Evolutionary conservation across 1,140 invertebrate genomes (phyloP).

Genomic region (Drosophila tristis): DNA sequence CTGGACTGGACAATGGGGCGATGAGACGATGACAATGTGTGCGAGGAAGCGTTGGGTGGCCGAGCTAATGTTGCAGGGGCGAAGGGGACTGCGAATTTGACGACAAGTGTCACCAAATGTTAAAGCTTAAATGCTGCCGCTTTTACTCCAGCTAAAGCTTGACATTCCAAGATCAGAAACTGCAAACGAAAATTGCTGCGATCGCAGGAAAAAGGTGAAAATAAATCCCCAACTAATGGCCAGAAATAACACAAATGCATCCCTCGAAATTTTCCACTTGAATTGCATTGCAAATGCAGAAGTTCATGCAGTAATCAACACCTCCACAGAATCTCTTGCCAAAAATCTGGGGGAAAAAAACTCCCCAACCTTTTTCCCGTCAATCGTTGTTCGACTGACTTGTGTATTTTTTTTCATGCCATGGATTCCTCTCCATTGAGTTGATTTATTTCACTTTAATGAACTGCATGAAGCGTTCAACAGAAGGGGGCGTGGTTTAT

Average conservation of each 20-base stretch:
- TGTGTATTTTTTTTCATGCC: slow-evolving; percentile 9
- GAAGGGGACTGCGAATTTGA: no score
- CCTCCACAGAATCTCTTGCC: slow-evolving; percentile 22
- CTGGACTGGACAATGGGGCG: no score
- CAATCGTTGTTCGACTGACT: slow-evolving; percentile 26
- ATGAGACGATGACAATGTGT: no score
- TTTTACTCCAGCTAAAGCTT: slow-evolving; percentile 2
- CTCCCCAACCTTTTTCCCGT: slow-evolving; percentile 31
- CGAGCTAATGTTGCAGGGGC: no score
- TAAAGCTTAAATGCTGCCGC: neutral
- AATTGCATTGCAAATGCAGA: slow-evolving; percentile 1
- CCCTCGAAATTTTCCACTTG: slow-evolving; percentile 32
- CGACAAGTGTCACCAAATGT: no score
- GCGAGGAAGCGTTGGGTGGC: no score
- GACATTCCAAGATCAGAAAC: neutral
- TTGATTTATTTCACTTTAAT: slow-evolving; percentile 61
- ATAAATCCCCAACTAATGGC: neutral
- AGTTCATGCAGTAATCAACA: slow-evolving; percentile 40
- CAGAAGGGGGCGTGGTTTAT: slow-evolving; percentile 17
- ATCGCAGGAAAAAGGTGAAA: neutral
- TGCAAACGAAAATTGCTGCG: no score
- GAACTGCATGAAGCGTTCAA: slow-evolving; percentile 41
- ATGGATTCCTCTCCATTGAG: slow-evolving; percentile 18
- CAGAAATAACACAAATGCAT: slow-evolving; percentile 25
- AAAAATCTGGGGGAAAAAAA: slow-evolving; percentile 21